Evolutionary conservation across 2,888 invertebrate genomes (phyloP).

Genomic region (Dysmachus trigonus): DNA sequence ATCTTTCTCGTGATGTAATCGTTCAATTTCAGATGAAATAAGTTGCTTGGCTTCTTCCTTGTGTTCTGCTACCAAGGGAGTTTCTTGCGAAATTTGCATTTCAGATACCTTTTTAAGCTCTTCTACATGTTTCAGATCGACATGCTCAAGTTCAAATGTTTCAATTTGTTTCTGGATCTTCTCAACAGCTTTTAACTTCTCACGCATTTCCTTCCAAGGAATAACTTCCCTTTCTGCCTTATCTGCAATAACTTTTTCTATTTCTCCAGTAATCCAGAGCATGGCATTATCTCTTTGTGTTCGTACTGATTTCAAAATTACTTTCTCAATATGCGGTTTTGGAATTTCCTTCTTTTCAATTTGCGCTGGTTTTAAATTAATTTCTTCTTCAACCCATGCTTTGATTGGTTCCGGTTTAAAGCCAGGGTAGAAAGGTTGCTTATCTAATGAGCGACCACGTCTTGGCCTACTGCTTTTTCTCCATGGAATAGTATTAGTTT

Average conservation of each 20-base stretch:
- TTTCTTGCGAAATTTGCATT: constrained; percentile 54
- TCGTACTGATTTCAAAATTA: constrained; percentile 66
- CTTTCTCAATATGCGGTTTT: constrained; percentile 65
- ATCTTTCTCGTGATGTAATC: constrained; percentile 62
- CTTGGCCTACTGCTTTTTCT: constrained; percentile 60
- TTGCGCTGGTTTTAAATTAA: constrained; percentile 70
- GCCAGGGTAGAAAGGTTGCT: constrained; percentile 61
- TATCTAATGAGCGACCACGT: constrained; percentile 66
- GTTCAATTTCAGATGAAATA: constrained; percentile 61
- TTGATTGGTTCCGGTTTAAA: constrained; percentile 63
- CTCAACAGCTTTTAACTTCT: constrained; percentile 61
- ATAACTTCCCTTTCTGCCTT: constrained; percentile 60
- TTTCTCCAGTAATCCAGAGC: constrained; percentile 60
- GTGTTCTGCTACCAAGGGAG: constrained; percentile 53
- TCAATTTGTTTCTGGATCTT: constrained; percentile 62
- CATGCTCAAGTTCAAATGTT: constrained; percentile 64
- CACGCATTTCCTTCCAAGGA: constrained; percentile 63
- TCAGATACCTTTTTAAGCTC: constrained; percentile 54
- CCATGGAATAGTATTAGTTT: constrained; percentile 61
- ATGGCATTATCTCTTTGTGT: constrained; percentile 64
- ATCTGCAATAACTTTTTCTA: constrained; percentile 62
- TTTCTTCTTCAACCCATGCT: constrained; percentile 74
- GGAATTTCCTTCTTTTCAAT: constrained; percentile 67
- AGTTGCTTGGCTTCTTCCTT: constrained; percentile 58
- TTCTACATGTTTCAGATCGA: constrained; percentile 60